Conservation (phyloP, 1,140 invertebrate genomes). For the Conus ventricosus region DNA sequence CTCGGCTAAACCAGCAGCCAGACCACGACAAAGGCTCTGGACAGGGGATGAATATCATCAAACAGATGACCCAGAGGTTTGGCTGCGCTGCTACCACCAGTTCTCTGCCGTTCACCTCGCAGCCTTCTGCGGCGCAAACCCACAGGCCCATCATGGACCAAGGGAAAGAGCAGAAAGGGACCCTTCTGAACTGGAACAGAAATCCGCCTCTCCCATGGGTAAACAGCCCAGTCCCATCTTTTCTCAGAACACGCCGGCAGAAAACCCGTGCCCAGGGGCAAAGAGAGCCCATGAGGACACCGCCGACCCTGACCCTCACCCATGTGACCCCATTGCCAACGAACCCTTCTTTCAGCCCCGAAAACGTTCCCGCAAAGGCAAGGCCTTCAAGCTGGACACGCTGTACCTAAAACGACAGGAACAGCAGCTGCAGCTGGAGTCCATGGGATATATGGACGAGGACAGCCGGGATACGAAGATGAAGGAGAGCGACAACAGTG, state of each 20-base stretch:
- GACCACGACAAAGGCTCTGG: slow-evolving; percentile 30
- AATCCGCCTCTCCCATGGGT: background rate
- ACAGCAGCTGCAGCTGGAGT: slow-evolving; percentile 55
- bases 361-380: slow-evolving; percentile 86
- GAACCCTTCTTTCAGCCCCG: slow-evolving; percentile 42
- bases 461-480: background rate
- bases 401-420: slow-evolving; percentile 77
- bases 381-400: slow-evolving; percentile 84
- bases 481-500: background rate
- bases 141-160: background rate
- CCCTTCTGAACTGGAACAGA: no score
- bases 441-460: background rate
- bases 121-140: background rate
- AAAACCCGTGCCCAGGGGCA: background rate
- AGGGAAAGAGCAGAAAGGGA: no score
- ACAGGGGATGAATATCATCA: slow-evolving; percentile 50
- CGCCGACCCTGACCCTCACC: background rate
- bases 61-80: slow-evolving; percentile 61
- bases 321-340: slow-evolving; percentile 14
- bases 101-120: slow-evolving; percentile 53
- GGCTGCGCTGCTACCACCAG: slow-evolving; percentile 9
- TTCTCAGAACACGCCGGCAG: background rate
- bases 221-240: background rate
- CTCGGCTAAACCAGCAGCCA: background rate
- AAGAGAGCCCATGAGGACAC: background rate